Evolutionary conservation across 2,797 vertebrate species (phyloP).

Genomic region (Parotocinclus haroldoi): DNA sequence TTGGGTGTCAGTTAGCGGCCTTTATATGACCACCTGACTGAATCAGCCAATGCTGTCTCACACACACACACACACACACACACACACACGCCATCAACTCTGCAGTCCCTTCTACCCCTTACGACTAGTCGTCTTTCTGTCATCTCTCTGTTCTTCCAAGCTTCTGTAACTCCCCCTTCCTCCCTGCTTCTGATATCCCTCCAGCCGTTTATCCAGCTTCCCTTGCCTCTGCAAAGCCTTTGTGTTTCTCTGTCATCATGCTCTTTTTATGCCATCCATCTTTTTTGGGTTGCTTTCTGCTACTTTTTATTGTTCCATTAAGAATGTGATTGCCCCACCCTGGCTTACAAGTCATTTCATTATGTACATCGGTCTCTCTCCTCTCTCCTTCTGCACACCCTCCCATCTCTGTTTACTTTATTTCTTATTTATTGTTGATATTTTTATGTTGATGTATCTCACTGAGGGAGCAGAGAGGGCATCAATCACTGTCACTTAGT

Average conservation of each 20-base stretch:
- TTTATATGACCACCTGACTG: slow-evolving; percentile 67
- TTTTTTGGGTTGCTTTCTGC: slow-evolving; percentile 14
- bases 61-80: slow-evolving; percentile 4
- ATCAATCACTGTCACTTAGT: slow-evolving; percentile 82
- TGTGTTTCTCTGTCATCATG: not conserved
- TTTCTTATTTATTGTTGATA: slow-evolving; percentile 63
- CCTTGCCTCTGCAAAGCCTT: slow-evolving; percentile 2
- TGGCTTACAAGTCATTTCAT: slow-evolving; percentile 46
- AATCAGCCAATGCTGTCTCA: slow-evolving; percentile 63
- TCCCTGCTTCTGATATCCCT: slow-evolving; percentile 20
- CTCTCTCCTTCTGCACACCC: slow-evolving; percentile 6
- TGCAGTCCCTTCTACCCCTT: slow-evolving; percentile 15
- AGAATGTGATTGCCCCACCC: slow-evolving; percentile 51
- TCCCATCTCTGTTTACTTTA: slow-evolving; percentile 38
- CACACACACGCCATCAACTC: slow-evolving; percentile 8
- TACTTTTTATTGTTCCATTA: slow-evolving; percentile 59
- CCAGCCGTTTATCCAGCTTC: slow-evolving; percentile 21
- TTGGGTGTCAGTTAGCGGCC: slow-evolving; percentile 61
- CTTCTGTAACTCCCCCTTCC: slow-evolving; percentile 40
- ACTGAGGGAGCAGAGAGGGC: slow-evolving; percentile 53
- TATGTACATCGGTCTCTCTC: slow-evolving; percentile 35
- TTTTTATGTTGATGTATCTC: slow-evolving; percentile 60
- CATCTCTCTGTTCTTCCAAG: slow-evolving; percentile 13
- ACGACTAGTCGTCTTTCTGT: slow-evolving; percentile 17
- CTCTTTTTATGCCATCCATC: slow-evolving; percentile 10